phyloP scores from a whole-genome alignment of 1,140 invertebrate species.

The Neelides sp. region DNA sequence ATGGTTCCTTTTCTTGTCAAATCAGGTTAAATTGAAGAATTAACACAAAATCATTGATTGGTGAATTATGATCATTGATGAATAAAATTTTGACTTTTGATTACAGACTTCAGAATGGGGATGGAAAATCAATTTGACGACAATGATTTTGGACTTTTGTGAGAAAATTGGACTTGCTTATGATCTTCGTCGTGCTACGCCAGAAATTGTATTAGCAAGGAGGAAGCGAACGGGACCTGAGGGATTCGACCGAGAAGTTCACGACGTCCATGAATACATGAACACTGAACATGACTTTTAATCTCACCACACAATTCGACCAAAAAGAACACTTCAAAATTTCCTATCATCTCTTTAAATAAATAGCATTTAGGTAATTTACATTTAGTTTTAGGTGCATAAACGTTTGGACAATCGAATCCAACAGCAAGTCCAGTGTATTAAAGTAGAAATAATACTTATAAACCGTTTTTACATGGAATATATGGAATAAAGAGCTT shows the following conservation, averaged over 20 bases:
- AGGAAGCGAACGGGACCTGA: constrained; percentile 34
- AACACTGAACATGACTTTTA: constrained; percentile 13
- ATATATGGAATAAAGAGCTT: too few species aligned
- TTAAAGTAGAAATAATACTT: too few species aligned
- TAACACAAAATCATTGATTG: too few species aligned
- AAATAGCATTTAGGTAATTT: too few species aligned
- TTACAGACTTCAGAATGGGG: constrained; percentile 63
- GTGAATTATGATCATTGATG: not conserved
- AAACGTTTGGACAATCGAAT: too few species aligned
- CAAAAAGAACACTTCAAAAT: too few species aligned
- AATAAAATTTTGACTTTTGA: not conserved
- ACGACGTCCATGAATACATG: constrained; percentile 20
- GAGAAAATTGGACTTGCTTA: constrained; percentile 38
- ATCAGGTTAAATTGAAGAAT: too few species aligned
- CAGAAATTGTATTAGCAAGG: constrained; percentile 34
- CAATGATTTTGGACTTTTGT: constrained; percentile 40
- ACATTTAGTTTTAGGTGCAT: too few species aligned
- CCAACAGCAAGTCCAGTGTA: too few species aligned
- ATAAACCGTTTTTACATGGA: too few species aligned
- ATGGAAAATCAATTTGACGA: constrained; percentile 36
- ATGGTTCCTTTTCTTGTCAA: too few species aligned
- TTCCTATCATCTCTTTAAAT: too few species aligned
- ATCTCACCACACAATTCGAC: constrained; percentile 7
- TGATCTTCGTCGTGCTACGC: constrained; percentile 36
- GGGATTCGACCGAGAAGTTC: constrained; percentile 19